phyloP scores from a whole-genome alignment of 1,140 invertebrate genomes.

The Oreohelix idahoensis region DNA sequence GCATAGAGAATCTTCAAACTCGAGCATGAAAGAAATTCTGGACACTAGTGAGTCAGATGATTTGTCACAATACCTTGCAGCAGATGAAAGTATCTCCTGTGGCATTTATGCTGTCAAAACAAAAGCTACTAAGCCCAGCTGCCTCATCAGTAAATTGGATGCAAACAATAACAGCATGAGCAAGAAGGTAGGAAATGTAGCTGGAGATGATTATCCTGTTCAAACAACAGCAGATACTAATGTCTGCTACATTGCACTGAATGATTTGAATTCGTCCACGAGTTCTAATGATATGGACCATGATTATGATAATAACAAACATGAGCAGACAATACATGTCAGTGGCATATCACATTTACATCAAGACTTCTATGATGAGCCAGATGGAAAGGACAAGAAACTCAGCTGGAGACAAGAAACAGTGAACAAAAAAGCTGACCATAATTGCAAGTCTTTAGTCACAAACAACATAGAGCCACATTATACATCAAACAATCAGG shows the following conservation, averaged over 20 bases:
- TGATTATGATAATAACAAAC: background rate
- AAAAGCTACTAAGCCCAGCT: background rate
- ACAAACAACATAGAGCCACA: background rate
- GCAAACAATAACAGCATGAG: background rate
- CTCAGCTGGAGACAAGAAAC: background rate
- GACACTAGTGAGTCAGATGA: conserved; percentile 17
- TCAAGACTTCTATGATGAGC: background rate
- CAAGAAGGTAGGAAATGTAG: background rate
- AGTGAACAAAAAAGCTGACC: background rate
- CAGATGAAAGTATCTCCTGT: background rate
- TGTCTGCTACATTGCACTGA: background rate
- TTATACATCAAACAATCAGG: background rate
- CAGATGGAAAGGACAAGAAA: background rate
- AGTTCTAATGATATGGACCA: background rate
- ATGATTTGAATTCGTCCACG: background rate
- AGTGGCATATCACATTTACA: background rate
- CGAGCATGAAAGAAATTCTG: background rate
- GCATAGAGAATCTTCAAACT: background rate
- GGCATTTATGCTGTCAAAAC: background rate
- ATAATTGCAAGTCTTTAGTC: background rate
- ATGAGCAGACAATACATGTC: too few relatives aligned
- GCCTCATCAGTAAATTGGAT: background rate
- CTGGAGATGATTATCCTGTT: background rate
- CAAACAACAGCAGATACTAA: conserved; percentile 9
- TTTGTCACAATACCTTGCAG: background rate